phyloP scores from a whole-genome alignment of 1,140 invertebrate species.

The Penaeus chinensis region DNA sequence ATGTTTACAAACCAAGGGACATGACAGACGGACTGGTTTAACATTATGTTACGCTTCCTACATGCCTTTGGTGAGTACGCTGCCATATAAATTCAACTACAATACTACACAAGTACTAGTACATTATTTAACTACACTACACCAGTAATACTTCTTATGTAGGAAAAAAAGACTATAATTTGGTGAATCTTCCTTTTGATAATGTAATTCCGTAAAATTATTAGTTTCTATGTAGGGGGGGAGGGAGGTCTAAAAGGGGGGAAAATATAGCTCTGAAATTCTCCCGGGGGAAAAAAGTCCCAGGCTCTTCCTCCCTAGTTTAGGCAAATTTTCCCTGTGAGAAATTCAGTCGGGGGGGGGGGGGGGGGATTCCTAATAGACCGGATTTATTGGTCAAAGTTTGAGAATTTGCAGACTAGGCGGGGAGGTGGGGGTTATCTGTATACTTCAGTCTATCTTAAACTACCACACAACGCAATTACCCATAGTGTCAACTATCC shows the following conservation, averaged over 20 bases:
- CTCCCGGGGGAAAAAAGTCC: not conserved
- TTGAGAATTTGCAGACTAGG: too few species aligned
- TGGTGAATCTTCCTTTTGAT: not conserved
- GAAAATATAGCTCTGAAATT: not conserved
- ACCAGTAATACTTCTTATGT: too few species aligned
- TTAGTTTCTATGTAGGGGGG: not conserved
- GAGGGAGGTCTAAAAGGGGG: too few species aligned
- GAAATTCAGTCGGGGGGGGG: not conserved
- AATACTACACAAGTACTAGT: slow-evolving; percentile 5
- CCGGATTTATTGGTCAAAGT: not conserved
- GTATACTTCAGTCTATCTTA: too few species aligned
- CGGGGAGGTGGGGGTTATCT: too few species aligned
- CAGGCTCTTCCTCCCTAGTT: not conserved
- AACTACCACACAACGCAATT: too few species aligned
- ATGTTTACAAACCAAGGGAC: not conserved
- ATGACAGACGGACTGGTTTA: not conserved
- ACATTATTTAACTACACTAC: too few species aligned
- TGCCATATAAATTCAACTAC: not conserved
- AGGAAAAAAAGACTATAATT: not conserved
- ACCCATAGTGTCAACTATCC: too few species aligned
- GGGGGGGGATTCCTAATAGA: not conserved
- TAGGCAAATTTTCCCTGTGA: not conserved
- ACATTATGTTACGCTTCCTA: not conserved
- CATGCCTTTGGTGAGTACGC: not conserved
- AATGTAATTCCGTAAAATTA: not conserved